Percentiles rank a stretch among this genome's conserved stretches.
phyloP scores from a whole-genome alignment of 1,140 invertebrate genomes.

The Antheraea pernyi region DNA sequence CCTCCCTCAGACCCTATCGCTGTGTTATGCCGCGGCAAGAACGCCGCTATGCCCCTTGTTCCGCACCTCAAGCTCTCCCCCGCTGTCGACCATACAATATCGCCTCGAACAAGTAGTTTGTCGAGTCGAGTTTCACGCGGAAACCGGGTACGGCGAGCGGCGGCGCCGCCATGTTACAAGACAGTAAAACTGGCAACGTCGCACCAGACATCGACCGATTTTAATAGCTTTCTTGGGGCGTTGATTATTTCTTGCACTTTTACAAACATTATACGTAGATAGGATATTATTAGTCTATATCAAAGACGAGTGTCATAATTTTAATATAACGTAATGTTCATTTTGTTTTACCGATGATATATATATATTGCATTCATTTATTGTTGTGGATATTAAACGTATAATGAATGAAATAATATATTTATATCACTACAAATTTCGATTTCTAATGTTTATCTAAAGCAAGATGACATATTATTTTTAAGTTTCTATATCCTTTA shows the following conservation, averaged over 20 bases:
- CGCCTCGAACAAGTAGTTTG: slow-evolving; percentile 48
- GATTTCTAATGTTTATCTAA: too few species aligned
- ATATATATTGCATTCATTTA: too few species aligned
- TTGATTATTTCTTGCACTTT: slow-evolving; percentile 30
- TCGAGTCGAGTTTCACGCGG: slow-evolving; percentile 73
- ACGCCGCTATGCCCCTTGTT: slow-evolving; percentile 43
- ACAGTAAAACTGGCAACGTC: slow-evolving; percentile 72
- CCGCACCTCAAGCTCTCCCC: slow-evolving; percentile 44
- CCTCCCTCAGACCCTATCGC: slow-evolving; percentile 47
- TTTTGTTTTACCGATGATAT: too few species aligned
- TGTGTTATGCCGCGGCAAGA: slow-evolving; percentile 45
- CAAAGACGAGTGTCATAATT: too few species aligned
- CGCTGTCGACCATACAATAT: slow-evolving; percentile 49
- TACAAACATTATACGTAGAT: background rate
- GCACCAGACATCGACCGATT: slow-evolving; percentile 77
- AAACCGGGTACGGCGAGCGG: slow-evolving; percentile 55
- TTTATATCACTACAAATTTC: too few species aligned
- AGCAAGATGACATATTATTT: too few species aligned
- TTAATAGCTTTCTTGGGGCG: slow-evolving; percentile 48
- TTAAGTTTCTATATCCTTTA: too few species aligned
- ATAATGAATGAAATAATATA: too few species aligned
- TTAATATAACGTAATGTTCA: too few species aligned
- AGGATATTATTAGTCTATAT: background rate
- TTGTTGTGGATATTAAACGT: too few species aligned
- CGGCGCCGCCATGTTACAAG: slow-evolving; percentile 70